Conservation (phyloP, 2,888 invertebrate species). For the Agonopterix heracliana region DNA sequence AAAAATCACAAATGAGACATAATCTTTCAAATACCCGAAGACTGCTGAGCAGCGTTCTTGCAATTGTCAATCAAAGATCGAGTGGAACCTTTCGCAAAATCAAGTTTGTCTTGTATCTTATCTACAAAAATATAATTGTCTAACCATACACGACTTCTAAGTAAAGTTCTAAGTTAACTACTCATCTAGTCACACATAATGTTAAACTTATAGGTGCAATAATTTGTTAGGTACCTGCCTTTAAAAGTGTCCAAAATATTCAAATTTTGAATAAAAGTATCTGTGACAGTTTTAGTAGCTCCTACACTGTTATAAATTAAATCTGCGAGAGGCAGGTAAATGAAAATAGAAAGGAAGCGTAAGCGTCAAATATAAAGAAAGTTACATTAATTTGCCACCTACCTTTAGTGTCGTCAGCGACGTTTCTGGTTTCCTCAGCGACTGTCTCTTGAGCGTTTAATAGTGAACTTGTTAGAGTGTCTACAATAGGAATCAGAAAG, state of each 20-base stretch:
- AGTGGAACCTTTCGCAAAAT: conserved; percentile 21
- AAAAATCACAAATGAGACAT: not conserved
- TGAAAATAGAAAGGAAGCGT: too few relatives aligned
- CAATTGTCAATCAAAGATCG: conserved; percentile 15
- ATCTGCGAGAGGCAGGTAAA: too few relatives aligned
- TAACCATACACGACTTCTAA: too few relatives aligned
- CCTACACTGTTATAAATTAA: too few relatives aligned
- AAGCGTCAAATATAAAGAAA: not conserved
- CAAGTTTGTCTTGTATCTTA: conserved; percentile 25
- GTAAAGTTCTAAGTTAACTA: too few relatives aligned
- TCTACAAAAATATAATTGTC: conserved; percentile 26
- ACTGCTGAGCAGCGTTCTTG: conserved; percentile 24
- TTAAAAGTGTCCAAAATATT: too few relatives aligned
- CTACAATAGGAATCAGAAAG: conserved; percentile 32
- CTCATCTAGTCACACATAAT: too few relatives aligned
- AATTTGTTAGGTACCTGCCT: too few relatives aligned
- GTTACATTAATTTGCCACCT: conserved; percentile 6
- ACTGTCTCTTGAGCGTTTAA: conserved; percentile 25
- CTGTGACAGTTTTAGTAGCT: too few relatives aligned
- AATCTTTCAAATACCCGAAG: conserved; percentile 27
- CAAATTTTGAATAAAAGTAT: too few relatives aligned
- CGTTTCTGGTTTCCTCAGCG: conserved; percentile 22
- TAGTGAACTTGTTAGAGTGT: conserved; percentile 37
- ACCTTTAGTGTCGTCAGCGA: conserved; percentile 29
- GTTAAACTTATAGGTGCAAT: too few relatives aligned